Conservation (phyloP, 2,113 vertebrate species). For the Antigone vipio region DNA sequence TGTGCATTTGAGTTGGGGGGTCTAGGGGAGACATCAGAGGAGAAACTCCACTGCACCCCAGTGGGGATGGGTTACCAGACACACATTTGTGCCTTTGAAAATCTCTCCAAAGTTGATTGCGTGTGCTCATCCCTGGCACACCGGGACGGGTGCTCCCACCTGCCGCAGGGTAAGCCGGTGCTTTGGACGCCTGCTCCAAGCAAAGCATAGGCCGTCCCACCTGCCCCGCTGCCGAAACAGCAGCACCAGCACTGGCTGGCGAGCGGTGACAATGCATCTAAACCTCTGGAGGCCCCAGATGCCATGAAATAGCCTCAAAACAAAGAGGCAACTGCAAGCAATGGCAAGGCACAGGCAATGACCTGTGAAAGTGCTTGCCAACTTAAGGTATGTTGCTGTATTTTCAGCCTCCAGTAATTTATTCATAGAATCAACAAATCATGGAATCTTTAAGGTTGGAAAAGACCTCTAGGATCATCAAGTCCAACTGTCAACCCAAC, state of each 20-base stretch:
- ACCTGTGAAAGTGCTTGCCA: neutral
- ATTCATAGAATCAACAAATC: too few species aligned
- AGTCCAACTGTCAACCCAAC: too few species aligned
- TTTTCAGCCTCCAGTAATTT: neutral
- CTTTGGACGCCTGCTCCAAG: neutral
- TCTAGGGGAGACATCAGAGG: neutral
- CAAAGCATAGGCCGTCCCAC: neutral
- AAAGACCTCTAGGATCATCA: too few species aligned
- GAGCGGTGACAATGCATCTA: fast-evolving
- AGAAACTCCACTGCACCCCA: neutral
- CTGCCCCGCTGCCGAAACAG: neutral
- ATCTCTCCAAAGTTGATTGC: too few species aligned
- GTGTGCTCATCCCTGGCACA: too few species aligned
- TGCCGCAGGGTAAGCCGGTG: neutral
- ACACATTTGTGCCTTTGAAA: neutral
- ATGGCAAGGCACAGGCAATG: neutral
- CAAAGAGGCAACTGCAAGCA: neutral
- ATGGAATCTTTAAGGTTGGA: too few species aligned
- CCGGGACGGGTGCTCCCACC: neutral
- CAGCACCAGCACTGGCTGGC: neutral
- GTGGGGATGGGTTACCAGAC: neutral
- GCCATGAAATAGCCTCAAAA: neutral
- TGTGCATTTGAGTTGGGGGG: neutral
- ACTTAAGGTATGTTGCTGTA: neutral
- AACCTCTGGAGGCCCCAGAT: neutral